These are phyloP conservation scores for Pachypanchax playfairii DNA, from an alignment of 2,113 vertebrate genomes.

Conservation along the genomic window DNA sequence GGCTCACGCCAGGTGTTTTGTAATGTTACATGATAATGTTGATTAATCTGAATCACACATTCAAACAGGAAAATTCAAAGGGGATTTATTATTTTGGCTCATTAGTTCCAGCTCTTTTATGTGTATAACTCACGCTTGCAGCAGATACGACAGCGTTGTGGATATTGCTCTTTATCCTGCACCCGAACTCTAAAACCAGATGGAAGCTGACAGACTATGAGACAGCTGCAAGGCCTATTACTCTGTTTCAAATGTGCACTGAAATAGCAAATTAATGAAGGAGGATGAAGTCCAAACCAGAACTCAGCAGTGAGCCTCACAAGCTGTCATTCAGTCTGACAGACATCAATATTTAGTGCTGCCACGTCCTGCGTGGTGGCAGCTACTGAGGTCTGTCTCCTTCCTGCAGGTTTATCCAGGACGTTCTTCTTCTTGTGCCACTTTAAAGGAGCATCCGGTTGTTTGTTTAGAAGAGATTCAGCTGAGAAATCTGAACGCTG, in stretches of 20 bases:
- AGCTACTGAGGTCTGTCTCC: slow-evolving; percentile 19
- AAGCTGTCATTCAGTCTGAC: slow-evolving; percentile 49
- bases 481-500: neutral
- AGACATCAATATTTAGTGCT: slow-evolving; percentile 73
- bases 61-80: too few species aligned
- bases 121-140: slow-evolving; percentile 15
- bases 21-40: too few species aligned
- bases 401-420: too few species aligned
- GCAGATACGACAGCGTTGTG: slow-evolving; percentile 5
- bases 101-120: neutral
- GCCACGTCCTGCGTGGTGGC: slow-evolving; percentile 44
- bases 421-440: too few species aligned
- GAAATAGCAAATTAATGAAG: slow-evolving; percentile 77
- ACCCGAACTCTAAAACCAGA: slow-evolving; percentile 36
- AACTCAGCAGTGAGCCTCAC: slow-evolving; percentile 61
- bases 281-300: slow-evolving; percentile 64
- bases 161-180: slow-evolving; percentile 30
- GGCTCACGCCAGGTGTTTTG: too few species aligned
- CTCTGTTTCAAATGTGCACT: slow-evolving; percentile 61
- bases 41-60: neutral
- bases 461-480: neutral
- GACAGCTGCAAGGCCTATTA: slow-evolving; percentile 55
- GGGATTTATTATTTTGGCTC: neutral
- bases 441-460: neutral
- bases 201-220: slow-evolving; percentile 52